Percentiles rank a stretch among this genome's conserved stretches.
phyloP scores from a whole-genome alignment of 2,888 invertebrate species.

The Drosophila stalkeri region DNA sequence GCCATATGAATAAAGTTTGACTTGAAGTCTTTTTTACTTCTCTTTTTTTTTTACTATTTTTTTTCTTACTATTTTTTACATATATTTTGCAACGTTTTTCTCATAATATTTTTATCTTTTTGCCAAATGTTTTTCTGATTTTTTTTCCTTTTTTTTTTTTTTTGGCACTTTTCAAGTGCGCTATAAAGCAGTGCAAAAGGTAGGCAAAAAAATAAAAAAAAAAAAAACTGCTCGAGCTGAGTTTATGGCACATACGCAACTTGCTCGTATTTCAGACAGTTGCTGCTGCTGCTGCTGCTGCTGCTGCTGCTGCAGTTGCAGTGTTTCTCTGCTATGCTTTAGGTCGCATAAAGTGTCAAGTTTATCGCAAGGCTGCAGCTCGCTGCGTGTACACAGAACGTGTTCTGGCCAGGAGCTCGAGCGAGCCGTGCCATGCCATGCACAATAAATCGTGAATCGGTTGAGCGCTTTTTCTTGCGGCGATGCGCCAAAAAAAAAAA shows the following conservation, averaged over 20 bases:
- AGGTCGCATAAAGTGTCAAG: constrained; percentile 70
- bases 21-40: not conserved
- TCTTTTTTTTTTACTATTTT: not conserved
- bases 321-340: constrained; percentile 1
- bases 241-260: constrained; percentile 23
- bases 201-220: not conserved
- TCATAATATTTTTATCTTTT: not conserved
- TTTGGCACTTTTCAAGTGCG: constrained; percentile 4
- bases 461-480: constrained; percentile 11
- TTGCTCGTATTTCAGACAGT: constrained; percentile 7
- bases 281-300: not conserved
- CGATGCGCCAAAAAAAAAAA: constrained; percentile 7
- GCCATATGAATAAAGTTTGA: constrained; percentile 13
- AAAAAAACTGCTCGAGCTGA: not conserved
- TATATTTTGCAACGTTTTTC: not conserved
- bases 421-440: constrained; percentile 1
- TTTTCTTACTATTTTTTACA: not conserved
- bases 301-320: not conserved
- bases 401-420: constrained; percentile 6
- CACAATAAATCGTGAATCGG: constrained; percentile 35
- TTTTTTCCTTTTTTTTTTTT: not conserved
- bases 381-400: constrained; percentile 11
- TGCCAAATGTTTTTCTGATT: not conserved
- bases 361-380: constrained; percentile 69
- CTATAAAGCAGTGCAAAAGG: not conserved